Percentiles rank a stretch among this genome's conserved stretches.
phyloP scores from a whole-genome alignment of 2,113 vertebrate species.

The Phrynocephalus versicolor region DNA sequence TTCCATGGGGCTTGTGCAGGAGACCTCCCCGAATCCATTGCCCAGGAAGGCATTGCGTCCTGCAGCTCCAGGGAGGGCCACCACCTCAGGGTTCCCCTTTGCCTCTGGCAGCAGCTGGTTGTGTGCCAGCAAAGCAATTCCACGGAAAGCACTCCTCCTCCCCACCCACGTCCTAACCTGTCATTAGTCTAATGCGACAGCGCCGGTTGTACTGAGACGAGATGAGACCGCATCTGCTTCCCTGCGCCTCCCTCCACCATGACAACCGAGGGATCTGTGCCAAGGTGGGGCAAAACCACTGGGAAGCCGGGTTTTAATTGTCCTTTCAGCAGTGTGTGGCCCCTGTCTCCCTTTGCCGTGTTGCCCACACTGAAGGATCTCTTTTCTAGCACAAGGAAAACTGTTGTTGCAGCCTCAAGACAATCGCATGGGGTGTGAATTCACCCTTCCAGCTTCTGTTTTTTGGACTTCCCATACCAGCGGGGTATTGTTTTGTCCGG shows the following conservation, averaged over 20 bases:
- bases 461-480: too few species aligned
- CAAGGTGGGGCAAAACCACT: neutral
- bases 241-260: neutral
- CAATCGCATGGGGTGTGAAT: slow-evolving; percentile 1
- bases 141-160: neutral
- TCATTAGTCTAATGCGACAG: slow-evolving; percentile 35
- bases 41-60: too few species aligned
- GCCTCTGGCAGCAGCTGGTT: neutral
- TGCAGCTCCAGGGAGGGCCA: neutral
- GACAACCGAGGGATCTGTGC: neutral
- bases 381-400: slow-evolving; percentile 22
- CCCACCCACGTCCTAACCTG: neutral
- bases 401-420: slow-evolving; percentile 46
- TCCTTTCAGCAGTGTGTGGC: slow-evolving; percentile 31
- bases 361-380: slow-evolving; percentile 33
- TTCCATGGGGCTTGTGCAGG: neutral
- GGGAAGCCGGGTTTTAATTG: slow-evolving; percentile 51
- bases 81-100: neutral
- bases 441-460: slow-evolving; percentile 35
- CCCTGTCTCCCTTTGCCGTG: slow-evolving; percentile 10
- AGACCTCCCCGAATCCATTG: neutral
- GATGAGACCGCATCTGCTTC: slow-evolving; percentile 34
- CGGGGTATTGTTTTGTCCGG: too few species aligned
- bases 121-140: neutral
- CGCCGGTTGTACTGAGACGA: slow-evolving; percentile 29